Evolutionary conservation across 35 echinoderm and acorn worm species (phyloP).

Genomic region (Apostichopus californicus): DNA sequence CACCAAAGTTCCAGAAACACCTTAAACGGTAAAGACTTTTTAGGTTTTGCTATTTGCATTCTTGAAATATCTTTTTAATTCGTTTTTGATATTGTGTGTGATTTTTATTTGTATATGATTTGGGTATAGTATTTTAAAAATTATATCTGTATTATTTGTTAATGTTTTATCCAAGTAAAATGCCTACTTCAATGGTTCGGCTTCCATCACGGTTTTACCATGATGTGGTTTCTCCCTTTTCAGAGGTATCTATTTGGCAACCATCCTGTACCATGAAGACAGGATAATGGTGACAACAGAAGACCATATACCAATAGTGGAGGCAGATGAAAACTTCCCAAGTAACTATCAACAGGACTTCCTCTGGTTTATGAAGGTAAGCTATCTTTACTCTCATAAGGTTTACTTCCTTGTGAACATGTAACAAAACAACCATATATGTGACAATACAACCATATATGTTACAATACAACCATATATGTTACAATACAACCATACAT

Average conservation of each 20-base stretch:
- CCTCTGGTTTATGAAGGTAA: slow-evolving; percentile 98
- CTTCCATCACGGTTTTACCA: neutral
- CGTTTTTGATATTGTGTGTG: too few species aligned
- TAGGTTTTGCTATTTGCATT: neutral
- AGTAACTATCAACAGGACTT: slow-evolving; percentile 97
- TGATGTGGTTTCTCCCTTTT: neutral
- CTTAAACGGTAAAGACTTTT: slow-evolving; percentile 76
- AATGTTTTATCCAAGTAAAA: too few species aligned
- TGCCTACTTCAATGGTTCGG: too few species aligned
- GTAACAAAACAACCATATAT: too few species aligned
- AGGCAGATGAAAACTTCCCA: slow-evolving; percentile 96
- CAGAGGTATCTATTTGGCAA: slow-evolving; percentile 90
- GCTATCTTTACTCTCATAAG: neutral
- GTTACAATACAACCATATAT: too few species aligned
- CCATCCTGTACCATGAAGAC: slow-evolving; percentile 86
- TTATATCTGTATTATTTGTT: too few species aligned
- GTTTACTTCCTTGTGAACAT: too few species aligned
- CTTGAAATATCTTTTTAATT: too few species aligned
- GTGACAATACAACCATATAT: too few species aligned
- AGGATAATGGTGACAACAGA: slow-evolving; percentile 92
- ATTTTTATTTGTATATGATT: too few species aligned
- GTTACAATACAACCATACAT: too few species aligned
- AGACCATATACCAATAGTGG: slow-evolving; percentile 92
- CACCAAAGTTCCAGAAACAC: slow-evolving; percentile 97
- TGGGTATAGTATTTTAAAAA: too few species aligned